These are phyloP conservation scores for Molothrus aeneus DNA, from an alignment of 2,797 vertebrate genomes.

Conservation along the genomic window DNA sequence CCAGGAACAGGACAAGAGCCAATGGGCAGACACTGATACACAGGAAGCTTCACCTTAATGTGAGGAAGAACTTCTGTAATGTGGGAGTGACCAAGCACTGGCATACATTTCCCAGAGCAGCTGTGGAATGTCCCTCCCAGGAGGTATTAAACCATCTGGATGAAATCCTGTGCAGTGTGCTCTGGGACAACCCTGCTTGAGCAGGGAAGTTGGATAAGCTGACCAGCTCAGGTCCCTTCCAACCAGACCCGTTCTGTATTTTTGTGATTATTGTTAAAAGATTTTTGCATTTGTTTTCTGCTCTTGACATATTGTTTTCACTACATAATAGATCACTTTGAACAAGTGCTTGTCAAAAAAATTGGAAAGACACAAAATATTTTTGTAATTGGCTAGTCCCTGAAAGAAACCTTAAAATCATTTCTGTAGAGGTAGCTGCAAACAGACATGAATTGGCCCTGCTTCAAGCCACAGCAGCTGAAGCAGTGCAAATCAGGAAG, in stretches of 20 bases:
- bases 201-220: background rate
- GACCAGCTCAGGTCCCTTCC: background rate
- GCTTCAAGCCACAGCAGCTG: background rate
- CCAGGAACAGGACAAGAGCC: background rate
- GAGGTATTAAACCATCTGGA: rapidly evolving
- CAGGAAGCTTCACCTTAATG: background rate
- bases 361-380: background rate
- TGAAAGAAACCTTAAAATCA: background rate
- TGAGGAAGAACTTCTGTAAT: background rate
- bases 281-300: background rate
- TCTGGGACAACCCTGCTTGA: background rate
- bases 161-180: background rate
- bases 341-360: background rate
- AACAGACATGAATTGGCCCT: background rate
- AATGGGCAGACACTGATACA: background rate
- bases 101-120: background rate
- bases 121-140: rapidly evolving
- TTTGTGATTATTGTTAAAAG: background rate
- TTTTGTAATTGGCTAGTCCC: background rate
- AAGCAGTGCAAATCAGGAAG: background rate
- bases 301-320: background rate
- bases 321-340: background rate
- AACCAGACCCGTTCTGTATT: background rate
- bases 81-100: rapidly evolving
- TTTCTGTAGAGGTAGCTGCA: background rate